Evolutionary conservation across 1,140 invertebrate genomes (phyloP), one percentile per base, ranked within the genome.

Genomic region (Drosophila paulistorum): DNA sequence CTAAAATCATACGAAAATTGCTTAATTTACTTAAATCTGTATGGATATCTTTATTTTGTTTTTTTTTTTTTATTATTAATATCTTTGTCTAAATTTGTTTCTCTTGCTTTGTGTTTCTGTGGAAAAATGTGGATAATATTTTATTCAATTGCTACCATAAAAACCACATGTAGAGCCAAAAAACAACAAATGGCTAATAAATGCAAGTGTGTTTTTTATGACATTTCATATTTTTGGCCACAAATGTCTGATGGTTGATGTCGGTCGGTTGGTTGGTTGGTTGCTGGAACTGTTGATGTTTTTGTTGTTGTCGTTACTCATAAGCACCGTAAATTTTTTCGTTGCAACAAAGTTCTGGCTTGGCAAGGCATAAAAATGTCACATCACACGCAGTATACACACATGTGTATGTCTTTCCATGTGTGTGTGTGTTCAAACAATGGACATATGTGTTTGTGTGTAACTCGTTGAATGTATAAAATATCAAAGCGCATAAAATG

Each of bases 171-270:
- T 42, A 62, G 23, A 62, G 39, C 30, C 42, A 64, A 55, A 30
- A 30, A 39, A 30, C 37, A 61, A 74, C 55, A 77, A 57, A 68
- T 69, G 76, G 79, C 83, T 87, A 86, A 86, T 86, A 86, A 86
- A 86, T 86, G 83, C 83, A 86, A 86, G 83, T 87, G 83, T 86
- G 83, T 69, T 80, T 86, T 86, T 86, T 86, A 86, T 81, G 79
- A 87, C 67, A 71, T 73, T 74, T 77, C 64, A 71, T 69, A 71
- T 76, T 77, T 79, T 76, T 74, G 64, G 58, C 76, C 72, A 79
- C 70, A 81, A 79, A 82, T 83, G 63, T 64, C 57, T 63, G 59
- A 58, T 61, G 64, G 37, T 37, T n/a, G 23, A 73, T 68, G 57
- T 23, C 26, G 58, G 26, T 42, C 59, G 60, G 41, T 33, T 17